A percentile compares a stretch with the other conserved stretches of the same genome.
Evolutionary conservation across 2,888 invertebrate species (phyloP).

Genomic region (Holacanthella duospinosa): DNA sequence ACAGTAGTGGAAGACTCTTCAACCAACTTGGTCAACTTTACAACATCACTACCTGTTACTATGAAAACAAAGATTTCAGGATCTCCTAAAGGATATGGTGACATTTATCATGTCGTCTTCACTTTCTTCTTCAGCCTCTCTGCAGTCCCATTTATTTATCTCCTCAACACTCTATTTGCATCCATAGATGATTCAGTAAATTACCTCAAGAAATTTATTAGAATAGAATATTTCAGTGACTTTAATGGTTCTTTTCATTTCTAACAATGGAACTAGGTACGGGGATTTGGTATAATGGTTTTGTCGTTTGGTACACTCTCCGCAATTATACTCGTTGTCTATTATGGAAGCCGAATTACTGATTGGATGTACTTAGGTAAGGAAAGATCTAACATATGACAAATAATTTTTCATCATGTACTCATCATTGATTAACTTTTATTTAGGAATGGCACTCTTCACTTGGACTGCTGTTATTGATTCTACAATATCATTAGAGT

Average conservation of each 20-base stretch:
- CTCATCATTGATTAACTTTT: background rate
- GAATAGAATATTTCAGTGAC: too few relatives aligned
- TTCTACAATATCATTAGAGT: conserved; percentile 33
- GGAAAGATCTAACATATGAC: background rate
- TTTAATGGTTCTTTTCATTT: background rate
- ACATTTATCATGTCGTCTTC: conserved; percentile 27
- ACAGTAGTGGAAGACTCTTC: background rate
- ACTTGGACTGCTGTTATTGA: conserved; percentile 34
- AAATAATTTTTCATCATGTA: background rate
- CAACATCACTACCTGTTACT: background rate
- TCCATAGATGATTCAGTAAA: conserved; percentile 31
- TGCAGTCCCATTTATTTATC: conserved; percentile 27
- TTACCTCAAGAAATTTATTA: background rate
- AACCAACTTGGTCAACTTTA: background rate
- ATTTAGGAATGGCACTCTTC: conserved; percentile 29
- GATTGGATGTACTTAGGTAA: conserved; percentile 34
- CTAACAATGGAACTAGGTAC: conserved; percentile 13
- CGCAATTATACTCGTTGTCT: conserved; percentile 12
- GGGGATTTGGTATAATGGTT: conserved; percentile 32
- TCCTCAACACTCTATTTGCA: conserved; percentile 26
- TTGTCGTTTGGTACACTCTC: conserved; percentile 25
- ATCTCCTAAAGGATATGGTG: too few relatives aligned
- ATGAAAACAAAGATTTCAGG: too few relatives aligned
- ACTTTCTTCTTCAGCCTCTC: conserved; percentile 26
- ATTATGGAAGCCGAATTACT: conserved; percentile 17